Conservation (phyloP, 2,888 invertebrate genomes). For the Priocnemis perturbator region DNA sequence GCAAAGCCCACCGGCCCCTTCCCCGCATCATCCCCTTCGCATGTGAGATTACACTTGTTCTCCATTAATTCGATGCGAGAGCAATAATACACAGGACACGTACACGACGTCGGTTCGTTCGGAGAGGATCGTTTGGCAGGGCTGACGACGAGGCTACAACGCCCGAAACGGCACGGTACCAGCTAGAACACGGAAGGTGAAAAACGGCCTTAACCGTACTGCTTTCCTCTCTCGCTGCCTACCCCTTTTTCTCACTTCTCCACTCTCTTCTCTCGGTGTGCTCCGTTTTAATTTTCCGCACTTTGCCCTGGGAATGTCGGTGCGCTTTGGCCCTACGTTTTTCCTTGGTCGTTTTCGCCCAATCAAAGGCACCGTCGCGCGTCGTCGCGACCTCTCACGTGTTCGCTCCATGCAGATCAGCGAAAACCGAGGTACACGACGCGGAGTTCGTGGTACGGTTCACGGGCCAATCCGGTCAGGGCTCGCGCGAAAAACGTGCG, state of each 20-base stretch:
- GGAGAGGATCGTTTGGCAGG: background rate
- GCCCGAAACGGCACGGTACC: background rate
- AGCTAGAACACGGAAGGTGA: slow-evolving; percentile 2
- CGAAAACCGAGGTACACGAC: too few relatives aligned
- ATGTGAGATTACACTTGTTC: slow-evolving; percentile 45
- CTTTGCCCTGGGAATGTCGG: slow-evolving; percentile 32
- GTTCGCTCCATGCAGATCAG: too few relatives aligned
- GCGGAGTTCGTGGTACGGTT: too few relatives aligned
- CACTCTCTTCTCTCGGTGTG: slow-evolving; percentile 17
- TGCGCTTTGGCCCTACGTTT: slow-evolving; percentile 18
- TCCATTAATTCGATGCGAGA: slow-evolving; percentile 46
- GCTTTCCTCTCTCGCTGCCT: slow-evolving; percentile 3
- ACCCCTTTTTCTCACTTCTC: too few relatives aligned
- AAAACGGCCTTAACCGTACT: slow-evolving; percentile 27
- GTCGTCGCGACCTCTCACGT: too few relatives aligned
- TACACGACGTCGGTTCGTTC: background rate
- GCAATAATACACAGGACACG: slow-evolving; percentile 35
- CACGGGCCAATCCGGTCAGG: too few relatives aligned
- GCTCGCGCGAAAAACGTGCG: too few relatives aligned
- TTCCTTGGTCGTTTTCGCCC: background rate
- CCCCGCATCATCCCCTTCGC: background rate
- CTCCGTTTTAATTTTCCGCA: slow-evolving; percentile 40
- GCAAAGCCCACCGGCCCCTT: slow-evolving; percentile 14
- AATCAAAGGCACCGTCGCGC: slow-evolving; percentile 25
- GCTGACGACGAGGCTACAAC: background rate